phyloP scores from a whole-genome alignment of 2,113 vertebrate species.

The Colistium nudipinnis region DNA sequence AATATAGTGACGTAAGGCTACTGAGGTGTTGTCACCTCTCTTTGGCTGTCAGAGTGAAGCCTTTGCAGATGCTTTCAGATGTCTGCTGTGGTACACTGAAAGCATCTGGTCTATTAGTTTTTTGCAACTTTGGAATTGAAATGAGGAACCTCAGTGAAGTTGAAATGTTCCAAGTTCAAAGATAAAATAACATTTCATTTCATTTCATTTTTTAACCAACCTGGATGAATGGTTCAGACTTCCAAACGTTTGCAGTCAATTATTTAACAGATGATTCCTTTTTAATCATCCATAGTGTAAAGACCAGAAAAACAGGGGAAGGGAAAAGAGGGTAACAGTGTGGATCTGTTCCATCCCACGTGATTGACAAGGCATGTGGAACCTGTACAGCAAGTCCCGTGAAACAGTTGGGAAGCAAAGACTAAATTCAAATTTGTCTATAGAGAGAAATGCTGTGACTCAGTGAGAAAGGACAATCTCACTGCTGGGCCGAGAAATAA shows the following conservation, averaged over 20 bases:
- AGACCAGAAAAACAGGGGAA: neutral
- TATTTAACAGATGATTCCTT: neutral
- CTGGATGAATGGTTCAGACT: neutral
- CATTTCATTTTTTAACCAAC: neutral
- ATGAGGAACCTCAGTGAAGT: neutral
- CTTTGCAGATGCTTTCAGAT: neutral
- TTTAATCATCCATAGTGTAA: neutral
- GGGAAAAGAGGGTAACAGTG: neutral
- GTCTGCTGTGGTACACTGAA: neutral
- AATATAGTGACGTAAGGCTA: conserved; percentile 49
- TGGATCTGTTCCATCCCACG: too few relatives aligned
- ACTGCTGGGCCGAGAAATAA: too few relatives aligned
- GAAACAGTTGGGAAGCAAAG: neutral
- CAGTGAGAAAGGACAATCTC: conserved; percentile 20
- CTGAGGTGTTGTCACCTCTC: conserved; percentile 30
- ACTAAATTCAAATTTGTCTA: conserved; percentile 1
- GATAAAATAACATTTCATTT: neutral
- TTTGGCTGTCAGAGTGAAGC: neutral
- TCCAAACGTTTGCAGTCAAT: too few relatives aligned
- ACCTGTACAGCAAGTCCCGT: neutral
- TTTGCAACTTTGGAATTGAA: neutral
- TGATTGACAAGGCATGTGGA: neutral
- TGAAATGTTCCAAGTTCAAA: neutral
- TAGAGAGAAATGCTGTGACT: neutral
- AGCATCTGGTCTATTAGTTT: neutral